A percentile compares a stretch with the other conserved stretches of the same genome.
phyloP scores from a whole-genome alignment of 1,140 invertebrate species.

The Gryllus bimaculatus region DNA sequence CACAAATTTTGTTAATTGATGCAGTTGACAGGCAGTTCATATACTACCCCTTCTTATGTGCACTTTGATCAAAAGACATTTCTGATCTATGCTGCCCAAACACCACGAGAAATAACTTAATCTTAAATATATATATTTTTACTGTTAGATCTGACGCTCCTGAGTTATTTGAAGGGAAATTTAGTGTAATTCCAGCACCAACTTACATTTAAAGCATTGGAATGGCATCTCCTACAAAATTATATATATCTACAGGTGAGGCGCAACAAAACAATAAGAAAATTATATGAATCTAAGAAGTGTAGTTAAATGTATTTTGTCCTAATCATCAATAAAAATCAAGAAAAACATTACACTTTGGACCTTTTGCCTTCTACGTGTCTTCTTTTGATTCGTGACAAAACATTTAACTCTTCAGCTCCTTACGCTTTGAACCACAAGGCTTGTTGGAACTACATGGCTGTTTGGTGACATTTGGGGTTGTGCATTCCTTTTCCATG shows the following conservation, averaged over 20 bases:
- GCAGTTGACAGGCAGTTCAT: background rate
- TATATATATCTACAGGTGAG: background rate
- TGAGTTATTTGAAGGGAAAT: background rate
- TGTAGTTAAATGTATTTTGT: too few species aligned
- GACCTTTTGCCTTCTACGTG: too few species aligned
- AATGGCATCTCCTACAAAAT: background rate
- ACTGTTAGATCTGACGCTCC: background rate
- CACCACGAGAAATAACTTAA: background rate
- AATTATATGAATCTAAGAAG: background rate
- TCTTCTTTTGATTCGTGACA: too few species aligned
- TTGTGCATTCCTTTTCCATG: too few species aligned
- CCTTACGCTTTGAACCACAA: too few species aligned
- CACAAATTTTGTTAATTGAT: background rate
- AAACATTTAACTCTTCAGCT: too few species aligned
- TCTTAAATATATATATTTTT: background rate
- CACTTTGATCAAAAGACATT: background rate
- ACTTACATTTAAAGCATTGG: background rate
- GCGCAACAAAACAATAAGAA: background rate
- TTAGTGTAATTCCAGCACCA: background rate
- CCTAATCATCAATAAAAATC: too few species aligned
- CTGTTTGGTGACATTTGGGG: too few species aligned
- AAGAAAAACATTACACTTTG: background rate
- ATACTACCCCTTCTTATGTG: background rate
- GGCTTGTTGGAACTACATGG: too few species aligned
- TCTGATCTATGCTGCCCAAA: constrained; percentile 3